phyloP scores from a whole-genome alignment of 2,113 vertebrate genomes.

The Nycticryphes semicollaris region DNA sequence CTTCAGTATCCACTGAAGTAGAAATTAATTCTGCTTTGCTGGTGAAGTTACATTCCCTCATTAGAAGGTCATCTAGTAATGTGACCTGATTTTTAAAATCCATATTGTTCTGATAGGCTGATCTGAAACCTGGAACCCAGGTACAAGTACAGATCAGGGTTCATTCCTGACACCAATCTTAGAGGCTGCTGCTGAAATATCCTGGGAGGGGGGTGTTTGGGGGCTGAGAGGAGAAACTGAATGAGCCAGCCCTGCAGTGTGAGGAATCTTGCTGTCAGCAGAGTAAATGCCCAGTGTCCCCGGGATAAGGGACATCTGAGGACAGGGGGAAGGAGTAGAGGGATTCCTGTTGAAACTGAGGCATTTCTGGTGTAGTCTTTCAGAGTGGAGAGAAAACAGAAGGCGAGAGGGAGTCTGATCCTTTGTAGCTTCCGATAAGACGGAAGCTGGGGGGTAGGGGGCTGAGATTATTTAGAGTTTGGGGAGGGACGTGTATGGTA shows the following conservation, averaged over 20 bases:
- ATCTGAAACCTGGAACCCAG: background rate
- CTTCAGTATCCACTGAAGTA: background rate
- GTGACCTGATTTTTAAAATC: background rate
- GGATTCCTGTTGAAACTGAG: background rate
- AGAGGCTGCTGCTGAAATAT: background rate
- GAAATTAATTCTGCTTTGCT: background rate
- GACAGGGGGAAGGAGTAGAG: rapidly evolving
- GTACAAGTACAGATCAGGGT: background rate
- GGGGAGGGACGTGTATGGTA: background rate
- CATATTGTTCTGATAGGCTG: rapidly evolving
- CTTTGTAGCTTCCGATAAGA: background rate
- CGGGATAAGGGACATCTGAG: rapidly evolving
- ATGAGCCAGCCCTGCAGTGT: background rate
- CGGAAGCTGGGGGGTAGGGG: background rate
- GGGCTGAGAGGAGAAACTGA: background rate
- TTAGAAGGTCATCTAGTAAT: background rate
- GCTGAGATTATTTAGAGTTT: background rate
- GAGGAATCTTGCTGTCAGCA: background rate
- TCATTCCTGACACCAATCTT: background rate
- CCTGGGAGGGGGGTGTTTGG: rapidly evolving
- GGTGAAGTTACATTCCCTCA: background rate
- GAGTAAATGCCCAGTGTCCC: background rate
- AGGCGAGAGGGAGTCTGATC: background rate
- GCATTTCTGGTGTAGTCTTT: background rate
- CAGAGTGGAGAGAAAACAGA: background rate